These are phyloP conservation scores for Oscheius onirici DNA, from an alignment of 2,888 invertebrate genomes.

Conservation along the genomic window DNA sequence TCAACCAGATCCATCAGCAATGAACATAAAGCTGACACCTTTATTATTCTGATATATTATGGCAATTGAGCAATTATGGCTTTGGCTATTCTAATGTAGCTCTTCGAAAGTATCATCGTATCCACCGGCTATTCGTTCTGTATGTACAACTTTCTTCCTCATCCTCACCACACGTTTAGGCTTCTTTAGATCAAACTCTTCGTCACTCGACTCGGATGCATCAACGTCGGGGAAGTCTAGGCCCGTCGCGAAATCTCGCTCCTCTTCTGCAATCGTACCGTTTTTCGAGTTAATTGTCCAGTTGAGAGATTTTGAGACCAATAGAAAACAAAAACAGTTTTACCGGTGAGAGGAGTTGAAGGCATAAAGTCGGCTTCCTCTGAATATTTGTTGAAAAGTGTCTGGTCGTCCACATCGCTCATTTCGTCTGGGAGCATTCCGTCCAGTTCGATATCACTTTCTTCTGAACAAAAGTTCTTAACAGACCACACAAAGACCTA, in stretches of 20 bases:
- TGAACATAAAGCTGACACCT: too few species aligned
- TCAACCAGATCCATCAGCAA: too few species aligned
- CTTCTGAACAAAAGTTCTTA: slow-evolving; percentile 52
- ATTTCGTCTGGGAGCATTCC: slow-evolving; percentile 63
- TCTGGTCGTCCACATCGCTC: slow-evolving; percentile 37
- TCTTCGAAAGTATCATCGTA: slow-evolving; percentile 32
- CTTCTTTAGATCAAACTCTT: slow-evolving; percentile 55
- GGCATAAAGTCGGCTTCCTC: slow-evolving; percentile 31
- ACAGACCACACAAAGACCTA: slow-evolving; percentile 32
- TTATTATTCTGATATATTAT: not conserved
- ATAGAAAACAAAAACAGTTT: not conserved
- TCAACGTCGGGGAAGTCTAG: slow-evolving; percentile 54
- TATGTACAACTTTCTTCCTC: not conserved
- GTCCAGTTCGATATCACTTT: slow-evolving; percentile 65
- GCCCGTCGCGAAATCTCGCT: slow-evolving; percentile 55
- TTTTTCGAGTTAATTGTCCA: too few species aligned
- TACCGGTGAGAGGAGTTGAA: slow-evolving; percentile 38
- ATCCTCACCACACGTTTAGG: not conserved
- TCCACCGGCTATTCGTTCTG: not conserved
- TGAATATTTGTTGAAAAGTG: slow-evolving; percentile 36
- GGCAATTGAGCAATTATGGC: slow-evolving; percentile 3
- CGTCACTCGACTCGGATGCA: slow-evolving; percentile 65
- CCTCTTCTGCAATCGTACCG: slow-evolving; percentile 48
- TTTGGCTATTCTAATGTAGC: not conserved
- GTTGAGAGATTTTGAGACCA: not conserved